Evolutionary conservation across 2,888 invertebrate species (phyloP).

Genomic region (Celastrina argiolus): DNA sequence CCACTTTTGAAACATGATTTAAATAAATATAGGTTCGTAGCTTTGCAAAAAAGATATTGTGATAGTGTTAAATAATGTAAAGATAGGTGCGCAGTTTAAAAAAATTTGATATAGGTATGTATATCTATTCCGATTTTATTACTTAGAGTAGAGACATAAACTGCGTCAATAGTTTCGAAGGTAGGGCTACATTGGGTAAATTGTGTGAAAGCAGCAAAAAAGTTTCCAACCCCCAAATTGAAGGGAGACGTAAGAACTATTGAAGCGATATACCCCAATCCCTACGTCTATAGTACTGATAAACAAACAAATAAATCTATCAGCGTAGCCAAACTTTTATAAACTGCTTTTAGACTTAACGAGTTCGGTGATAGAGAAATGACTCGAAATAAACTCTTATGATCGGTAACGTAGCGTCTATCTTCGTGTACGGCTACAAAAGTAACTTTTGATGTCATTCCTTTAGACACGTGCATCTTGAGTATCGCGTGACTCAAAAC

Average conservation of each 20-base stretch:
- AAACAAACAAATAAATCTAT: constrained; percentile 13
- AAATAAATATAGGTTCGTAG: not conserved
- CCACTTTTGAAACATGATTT: not conserved
- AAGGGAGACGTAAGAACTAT: not conserved
- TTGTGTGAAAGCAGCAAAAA: not conserved
- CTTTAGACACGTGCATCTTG: constrained; percentile 2
- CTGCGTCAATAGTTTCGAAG: not conserved
- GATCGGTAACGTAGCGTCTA: not conserved
- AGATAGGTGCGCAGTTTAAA: too few species aligned
- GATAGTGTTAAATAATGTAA: not conserved
- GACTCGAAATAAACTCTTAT: not conserved
- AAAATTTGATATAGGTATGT: too few species aligned
- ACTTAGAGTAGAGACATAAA: not conserved
- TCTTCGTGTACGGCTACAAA: not conserved
- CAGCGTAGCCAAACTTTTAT: constrained; percentile 10
- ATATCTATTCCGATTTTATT: not conserved
- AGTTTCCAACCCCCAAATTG: constrained; percentile 4
- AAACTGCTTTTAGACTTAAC: constrained; percentile 10
- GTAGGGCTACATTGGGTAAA: not conserved
- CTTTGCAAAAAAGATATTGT: not conserved
- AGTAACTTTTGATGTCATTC: constrained; percentile 14
- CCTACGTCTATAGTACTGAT: constrained; percentile 1
- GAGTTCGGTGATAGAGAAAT: not conserved
- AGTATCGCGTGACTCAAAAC: constrained; percentile 36
- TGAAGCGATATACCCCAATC: constrained; percentile 5